Evolutionary conservation across 2,113 vertebrate genomes (phyloP).

Genomic region (Corvus hawaiiensis): DNA sequence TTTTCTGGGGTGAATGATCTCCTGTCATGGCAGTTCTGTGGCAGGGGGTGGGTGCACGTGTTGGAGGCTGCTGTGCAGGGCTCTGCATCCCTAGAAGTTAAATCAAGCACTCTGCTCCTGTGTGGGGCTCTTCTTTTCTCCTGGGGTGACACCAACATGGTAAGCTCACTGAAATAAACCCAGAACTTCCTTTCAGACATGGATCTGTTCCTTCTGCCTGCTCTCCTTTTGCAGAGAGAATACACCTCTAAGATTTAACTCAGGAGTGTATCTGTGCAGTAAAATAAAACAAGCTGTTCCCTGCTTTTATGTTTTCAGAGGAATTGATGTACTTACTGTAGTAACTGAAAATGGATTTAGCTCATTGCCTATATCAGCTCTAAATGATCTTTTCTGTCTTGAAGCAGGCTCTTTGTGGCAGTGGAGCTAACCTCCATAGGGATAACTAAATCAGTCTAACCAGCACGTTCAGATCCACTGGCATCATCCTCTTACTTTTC

Average conservation of each 20-base stretch:
- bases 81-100: not conserved
- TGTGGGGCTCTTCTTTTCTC: not conserved
- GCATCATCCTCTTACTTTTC: not conserved
- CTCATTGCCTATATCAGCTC: not conserved
- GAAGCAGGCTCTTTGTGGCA: not conserved
- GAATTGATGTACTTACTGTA: not conserved
- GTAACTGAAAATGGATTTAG: not conserved
- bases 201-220: not conserved
- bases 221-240: not conserved
- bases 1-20: not conserved
- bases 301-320: not conserved
- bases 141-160: not conserved
- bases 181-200: not conserved
- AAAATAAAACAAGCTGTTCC: constrained; percentile 18
- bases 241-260: not conserved
- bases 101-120: not conserved
- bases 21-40: not conserved
- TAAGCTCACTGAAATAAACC: not conserved
- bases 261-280: constrained; percentile 15
- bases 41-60: not conserved
- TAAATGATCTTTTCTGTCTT: not conserved
- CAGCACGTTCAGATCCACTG: not conserved
- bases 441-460: not conserved
- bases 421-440: not conserved
- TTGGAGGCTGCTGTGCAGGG: not conserved